Percentiles rank a stretch among this genome's conserved stretches.
These are phyloP conservation scores for Triplophysa yarkandensis DNA, from an alignment of 2,797 vertebrate genomes.

Conservation along the genomic window DNA sequence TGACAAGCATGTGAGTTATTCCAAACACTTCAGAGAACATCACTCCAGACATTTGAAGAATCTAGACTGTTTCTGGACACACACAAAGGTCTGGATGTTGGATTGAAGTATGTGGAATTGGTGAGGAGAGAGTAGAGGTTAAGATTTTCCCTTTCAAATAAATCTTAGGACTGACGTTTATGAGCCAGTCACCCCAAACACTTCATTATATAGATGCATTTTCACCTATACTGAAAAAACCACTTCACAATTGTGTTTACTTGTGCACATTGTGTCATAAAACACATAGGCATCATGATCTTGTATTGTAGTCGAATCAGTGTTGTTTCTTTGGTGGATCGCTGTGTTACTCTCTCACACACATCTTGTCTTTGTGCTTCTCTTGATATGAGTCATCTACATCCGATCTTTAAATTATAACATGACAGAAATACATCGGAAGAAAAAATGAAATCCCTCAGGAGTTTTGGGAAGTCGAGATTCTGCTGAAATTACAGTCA, in stretches of 20 bases:
- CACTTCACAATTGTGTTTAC: not conserved
- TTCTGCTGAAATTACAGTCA: not conserved
- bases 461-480: constrained; percentile 41
- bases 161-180: constrained; percentile 49
- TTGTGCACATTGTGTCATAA: not conserved
- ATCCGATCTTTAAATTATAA: constrained; percentile 53
- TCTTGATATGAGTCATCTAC: constrained; percentile 46
- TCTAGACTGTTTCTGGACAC: constrained; percentile 59
- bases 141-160: constrained; percentile 19
- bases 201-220: constrained; percentile 34
- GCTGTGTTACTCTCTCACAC: constrained; percentile 17
- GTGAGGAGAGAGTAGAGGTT: constrained; percentile 17
- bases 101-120: constrained; percentile 14
- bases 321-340: too few relatives aligned
- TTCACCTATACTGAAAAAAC: not conserved
- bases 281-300: too few relatives aligned
- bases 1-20: constrained; percentile 70
- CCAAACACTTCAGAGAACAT: constrained; percentile 62
- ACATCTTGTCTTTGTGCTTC: constrained; percentile 8
- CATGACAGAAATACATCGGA: constrained; percentile 40
- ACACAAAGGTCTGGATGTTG: not conserved
- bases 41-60: constrained; percentile 71
- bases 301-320: too few relatives aligned
- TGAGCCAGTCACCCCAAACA: constrained; percentile 42
- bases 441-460: constrained; percentile 30